These are phyloP conservation scores for Sterrhoptilus dennistouni DNA, from an alignment of 2,113 vertebrate species.

Conservation along the genomic window DNA sequence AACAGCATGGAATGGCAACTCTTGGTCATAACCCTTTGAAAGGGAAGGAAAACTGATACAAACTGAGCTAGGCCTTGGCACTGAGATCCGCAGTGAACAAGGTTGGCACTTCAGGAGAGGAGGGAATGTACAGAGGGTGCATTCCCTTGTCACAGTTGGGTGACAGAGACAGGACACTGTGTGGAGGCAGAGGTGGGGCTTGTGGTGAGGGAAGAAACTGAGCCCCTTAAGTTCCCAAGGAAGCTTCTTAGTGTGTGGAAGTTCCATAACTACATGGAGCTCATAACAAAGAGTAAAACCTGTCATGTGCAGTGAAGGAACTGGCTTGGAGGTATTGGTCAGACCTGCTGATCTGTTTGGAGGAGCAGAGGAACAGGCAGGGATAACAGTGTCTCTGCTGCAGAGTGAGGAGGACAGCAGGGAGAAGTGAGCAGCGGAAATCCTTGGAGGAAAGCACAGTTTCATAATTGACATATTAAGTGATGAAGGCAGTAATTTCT, in stretches of 20 bases:
- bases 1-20: background rate
- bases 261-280: background rate
- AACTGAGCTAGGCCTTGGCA: background rate
- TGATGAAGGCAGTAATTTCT: background rate
- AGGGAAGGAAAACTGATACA: background rate
- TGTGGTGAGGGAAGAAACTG: background rate
- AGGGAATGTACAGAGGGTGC: background rate
- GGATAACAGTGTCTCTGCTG: fast-evolving
- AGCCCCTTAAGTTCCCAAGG: background rate
- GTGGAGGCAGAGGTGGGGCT: background rate
- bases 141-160: background rate
- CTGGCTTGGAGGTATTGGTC: background rate
- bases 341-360: background rate
- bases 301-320: background rate
- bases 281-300: background rate
- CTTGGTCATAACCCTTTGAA: background rate
- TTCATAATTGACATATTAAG: background rate
- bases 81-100: background rate
- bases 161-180: background rate
- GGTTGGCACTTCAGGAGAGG: background rate
- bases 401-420: background rate
- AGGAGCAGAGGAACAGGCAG: background rate
- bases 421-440: background rate
- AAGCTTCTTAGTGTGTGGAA: background rate
- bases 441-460: background rate